Base-by-base conservation (phyloP, 2,113 vertebrate species). In the Odocoileus hemionus region DNA sequence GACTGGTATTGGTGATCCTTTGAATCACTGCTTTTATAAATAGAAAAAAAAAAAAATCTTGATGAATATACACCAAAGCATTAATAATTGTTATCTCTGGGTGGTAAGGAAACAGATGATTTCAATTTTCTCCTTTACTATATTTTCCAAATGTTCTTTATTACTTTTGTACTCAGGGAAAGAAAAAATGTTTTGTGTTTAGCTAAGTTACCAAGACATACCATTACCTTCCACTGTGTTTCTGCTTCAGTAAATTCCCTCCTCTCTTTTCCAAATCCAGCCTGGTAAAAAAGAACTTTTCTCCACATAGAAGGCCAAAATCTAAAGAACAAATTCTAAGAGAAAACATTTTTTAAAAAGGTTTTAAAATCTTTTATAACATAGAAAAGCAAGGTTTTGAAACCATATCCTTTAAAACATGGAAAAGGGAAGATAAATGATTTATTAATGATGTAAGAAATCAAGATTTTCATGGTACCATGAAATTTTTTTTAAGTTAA, bases 181-280 rank as follows among this genome's bases (percentile, higher is more conserved):
- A 52, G 25, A 86, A 33, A 84, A 58, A 36, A 70, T 1, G 26
- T 33, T 67, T 52, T 79, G 45, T 45, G 45, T 87, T 94, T 94
- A 92, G 21, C n/a, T 94, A 95, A 82, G 76, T 79, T 57, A 80
- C 94, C 39, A 61, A 89, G 25, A 79, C 21, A 89, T 54, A 89
- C 58, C 36, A 33, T 84, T 64, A 80, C 23, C 39, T 96, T 87
- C 47, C 23, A 43, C 43, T 45, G 6, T 76, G 47, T 76, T 92
- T 96, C 70, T 95, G 39, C 54, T 80, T 85, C 90, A 45, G 79
- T 84, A 76, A 80, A 91, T 87, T 92, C 14, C 95, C 47, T 86
- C 45, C 89, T 96, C 64, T 95, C 95, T 33, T 89, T 79, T 92
- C 50, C 36, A 96, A 26, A 61, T 61, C 58, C 55, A 86, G 30